Percentiles rank a stretch among this genome's conserved stretches.
phyloP scores from a whole-genome alignment of 2,113 vertebrate genomes.

The Puffinus mauretanicus region DNA sequence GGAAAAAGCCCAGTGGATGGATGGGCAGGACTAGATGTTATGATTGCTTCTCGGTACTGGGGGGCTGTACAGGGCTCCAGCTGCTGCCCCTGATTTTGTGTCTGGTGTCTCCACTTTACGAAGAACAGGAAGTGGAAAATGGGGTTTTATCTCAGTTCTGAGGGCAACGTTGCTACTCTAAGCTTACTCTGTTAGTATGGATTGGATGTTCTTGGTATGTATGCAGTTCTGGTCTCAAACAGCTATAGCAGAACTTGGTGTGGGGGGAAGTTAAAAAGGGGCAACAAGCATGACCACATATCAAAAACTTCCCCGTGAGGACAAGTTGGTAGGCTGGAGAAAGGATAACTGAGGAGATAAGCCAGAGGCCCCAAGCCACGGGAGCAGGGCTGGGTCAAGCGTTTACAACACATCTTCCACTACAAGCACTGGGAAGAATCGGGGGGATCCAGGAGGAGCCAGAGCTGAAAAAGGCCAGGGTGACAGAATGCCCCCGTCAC shows the following conservation, averaged over 20 bases:
- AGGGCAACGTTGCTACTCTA: neutral
- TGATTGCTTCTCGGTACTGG: neutral
- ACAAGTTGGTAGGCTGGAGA: neutral
- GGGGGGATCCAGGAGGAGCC: neutral
- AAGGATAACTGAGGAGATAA: neutral
- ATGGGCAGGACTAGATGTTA: neutral
- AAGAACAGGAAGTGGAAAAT: neutral
- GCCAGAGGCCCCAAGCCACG: neutral
- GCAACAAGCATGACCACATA: neutral
- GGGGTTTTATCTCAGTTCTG: neutral
- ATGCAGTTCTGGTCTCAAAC: neutral
- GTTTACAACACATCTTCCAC: rapidly evolving
- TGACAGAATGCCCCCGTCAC: rapidly evolving
- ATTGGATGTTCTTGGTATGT: neutral
- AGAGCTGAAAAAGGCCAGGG: neutral
- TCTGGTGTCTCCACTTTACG: neutral
- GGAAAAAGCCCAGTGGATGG: neutral
- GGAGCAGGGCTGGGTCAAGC: neutral
- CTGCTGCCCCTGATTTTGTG: neutral
- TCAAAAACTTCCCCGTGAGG: neutral
- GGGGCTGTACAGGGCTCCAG: neutral
- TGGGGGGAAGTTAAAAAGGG: neutral
- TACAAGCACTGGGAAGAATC: neutral
- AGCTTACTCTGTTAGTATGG: neutral
- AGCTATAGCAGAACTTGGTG: neutral